Evolutionary conservation across 2,797 vertebrate species (phyloP).

Genomic region (Fundulus diaphanus): DNA sequence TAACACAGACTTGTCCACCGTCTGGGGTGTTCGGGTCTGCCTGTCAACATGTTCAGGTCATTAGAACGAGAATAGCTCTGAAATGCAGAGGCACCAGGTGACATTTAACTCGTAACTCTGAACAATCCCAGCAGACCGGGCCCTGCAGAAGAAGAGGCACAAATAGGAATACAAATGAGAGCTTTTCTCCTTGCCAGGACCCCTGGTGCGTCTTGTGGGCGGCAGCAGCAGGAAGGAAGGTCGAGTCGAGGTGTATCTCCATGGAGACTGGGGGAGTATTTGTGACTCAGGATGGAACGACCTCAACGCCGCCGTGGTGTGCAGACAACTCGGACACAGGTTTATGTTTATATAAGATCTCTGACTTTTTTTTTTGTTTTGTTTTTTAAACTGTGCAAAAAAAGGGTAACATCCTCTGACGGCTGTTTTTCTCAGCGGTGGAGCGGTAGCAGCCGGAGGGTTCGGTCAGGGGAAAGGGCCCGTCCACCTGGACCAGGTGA

Average conservation of each 20-base stretch:
- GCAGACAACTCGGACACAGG: conserved; percentile 91
- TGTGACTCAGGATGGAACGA: conserved; percentile 91
- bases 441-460: conserved; percentile 79
- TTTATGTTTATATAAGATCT: conserved; percentile 44
- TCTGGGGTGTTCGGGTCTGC: conserved; percentile 32
- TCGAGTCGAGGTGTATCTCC: conserved; percentile 88
- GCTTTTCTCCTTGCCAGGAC: conserved; percentile 63
- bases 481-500: conserved; percentile 86
- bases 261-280: conserved; percentile 90
- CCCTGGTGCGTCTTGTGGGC: conserved; percentile 84
- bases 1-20: conserved; percentile 33
- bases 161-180: conserved; percentile 52
- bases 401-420: not conserved
- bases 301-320: conserved; percentile 87
- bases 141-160: conserved; percentile 13
- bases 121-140: not conserved
- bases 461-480: conserved; percentile 87
- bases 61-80: conserved; percentile 58
- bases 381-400: not conserved
- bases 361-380: not conserved
- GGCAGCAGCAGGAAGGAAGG: conserved; percentile 87
- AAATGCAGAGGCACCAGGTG: conserved; percentile 36
- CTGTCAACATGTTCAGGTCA: conserved; percentile 31
- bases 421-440: conserved; percentile 45
- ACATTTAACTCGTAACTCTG: conserved; percentile 58